Base-by-base conservation (phyloP, 2,797 vertebrate species). In the Carapus acus region DNA sequence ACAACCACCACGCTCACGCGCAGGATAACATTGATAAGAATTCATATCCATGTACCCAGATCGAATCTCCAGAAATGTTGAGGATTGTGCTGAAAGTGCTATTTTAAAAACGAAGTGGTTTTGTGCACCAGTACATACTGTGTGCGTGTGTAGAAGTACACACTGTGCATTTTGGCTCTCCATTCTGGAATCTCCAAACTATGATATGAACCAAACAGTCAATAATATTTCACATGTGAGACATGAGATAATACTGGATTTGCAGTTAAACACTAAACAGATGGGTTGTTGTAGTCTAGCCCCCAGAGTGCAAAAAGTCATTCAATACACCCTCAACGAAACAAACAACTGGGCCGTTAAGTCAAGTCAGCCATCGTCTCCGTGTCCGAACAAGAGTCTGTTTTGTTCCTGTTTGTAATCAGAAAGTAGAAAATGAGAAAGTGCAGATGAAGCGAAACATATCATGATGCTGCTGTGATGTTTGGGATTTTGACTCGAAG, bases 211-310 rank as follows among this genome's bases (percentile, higher is more conserved):
- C 64, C 67, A 55, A n/a, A 75, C 67, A 54, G 56, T 53, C 57
- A 57, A 66, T 58, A 38, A 71, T 44, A 43, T 63, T 67, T 67
- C 68, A 67, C 62, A 52, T 58, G 73, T 77, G 68, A 71, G 81
- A 88, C 56, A 52, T 50, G 65, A 73, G 89, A 89, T 93, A 93
- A 95, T 90, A 94, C 91, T 94, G 91, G 81, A 83, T 86, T 66
- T 69, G 83, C 47, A 83, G 80, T 72, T 68, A 49, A 74, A 77
- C 61, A 57, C 69, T 69, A 62, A 7, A 56, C 78, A 77, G 69
- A 83, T 74, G 81, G 78, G 75, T 75, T 27, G 43, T 81, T 88
- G 83, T 60, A 90, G 89, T 56, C 76, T 81, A 56, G 71, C 24
- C 24, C 74, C 59, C 79, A 76, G 85, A 89, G 89, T 88, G 87